Base-by-base conservation (phyloP, 1,140 invertebrate species). In the Orius insidiosus region DNA sequence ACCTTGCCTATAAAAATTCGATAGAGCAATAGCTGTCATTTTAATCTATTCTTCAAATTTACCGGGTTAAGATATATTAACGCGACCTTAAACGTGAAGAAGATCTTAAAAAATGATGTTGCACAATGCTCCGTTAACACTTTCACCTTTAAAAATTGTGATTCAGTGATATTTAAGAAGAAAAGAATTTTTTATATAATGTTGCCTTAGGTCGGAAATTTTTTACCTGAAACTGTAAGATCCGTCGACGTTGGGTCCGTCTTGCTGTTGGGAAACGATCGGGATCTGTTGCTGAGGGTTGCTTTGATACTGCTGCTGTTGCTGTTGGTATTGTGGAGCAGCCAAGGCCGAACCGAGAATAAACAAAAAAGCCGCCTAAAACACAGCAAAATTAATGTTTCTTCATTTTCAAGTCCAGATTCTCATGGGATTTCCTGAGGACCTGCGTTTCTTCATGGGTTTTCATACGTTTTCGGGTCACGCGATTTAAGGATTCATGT, bases 231-330 rank as follows among this genome's bases (percentile, higher is more conserved):
- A 43, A 24, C 7, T 9, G 41, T 43, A 43, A 6, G 41, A 43
- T n/a, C 41, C 41, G 14, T 43, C 41, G 7, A 43, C 5, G 24
- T 43, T 43, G 19, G 41, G 41, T 5, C 41, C 41, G n/a, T 15
- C 31, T 43, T 43, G 41, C 10, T n/a, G 8, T 11, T 43, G 41
- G 19, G 41, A 43, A n/a, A 43, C 11, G 24, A 43, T 43, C 2
- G 41, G 41, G 24, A 43, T 43, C 24, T 24, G 24, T 7, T 24
- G 24, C 24, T 24, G 18, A 18, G 41, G 14, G 41, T 43, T n/a
- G 41, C 11, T 18, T 24, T 24, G 24, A 24, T 24, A 24, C 7
- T 24, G 24, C 24, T 24, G 24, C 24, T 43, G 31, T 8, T n/a
- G 18, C 3, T 9, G n/a, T n/a, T 43, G 41, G 41, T 30, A 30